phyloP scores from a whole-genome alignment of 2,797 vertebrate species.

The Muscicapa striata region DNA sequence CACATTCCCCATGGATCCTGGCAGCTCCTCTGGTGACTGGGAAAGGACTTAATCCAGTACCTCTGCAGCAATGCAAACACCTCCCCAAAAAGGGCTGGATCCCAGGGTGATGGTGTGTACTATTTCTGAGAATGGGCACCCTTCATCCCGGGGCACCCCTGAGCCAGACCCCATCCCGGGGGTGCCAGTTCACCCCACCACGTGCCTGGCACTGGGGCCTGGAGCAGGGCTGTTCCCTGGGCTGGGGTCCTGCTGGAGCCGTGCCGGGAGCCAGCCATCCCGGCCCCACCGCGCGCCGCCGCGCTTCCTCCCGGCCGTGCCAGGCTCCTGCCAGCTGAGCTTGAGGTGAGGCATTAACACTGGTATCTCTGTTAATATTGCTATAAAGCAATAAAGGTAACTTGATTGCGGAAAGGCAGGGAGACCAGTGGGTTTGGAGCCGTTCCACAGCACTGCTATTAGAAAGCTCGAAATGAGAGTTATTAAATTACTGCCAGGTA shows the following conservation, averaged over 20 bases:
- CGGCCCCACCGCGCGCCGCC: fast-evolving
- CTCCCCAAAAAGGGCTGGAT: neutral
- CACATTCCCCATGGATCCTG: neutral
- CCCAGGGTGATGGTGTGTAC: neutral
- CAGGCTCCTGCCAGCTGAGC: slow-evolving; percentile 22
- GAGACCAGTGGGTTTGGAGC: slow-evolving; percentile 56
- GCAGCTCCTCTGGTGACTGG: neutral
- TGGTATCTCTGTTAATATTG: slow-evolving; percentile 62
- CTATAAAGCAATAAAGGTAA: slow-evolving; percentile 60
- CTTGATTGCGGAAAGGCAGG: slow-evolving; percentile 45
- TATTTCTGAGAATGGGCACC: neutral
- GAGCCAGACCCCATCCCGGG: fast-evolving
- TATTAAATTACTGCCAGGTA: slow-evolving; percentile 70
- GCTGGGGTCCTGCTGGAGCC: neutral
- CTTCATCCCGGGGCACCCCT: fast-evolving
- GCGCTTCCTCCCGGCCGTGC: neutral
- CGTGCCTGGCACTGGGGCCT: fast-evolving
- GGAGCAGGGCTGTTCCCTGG: neutral
- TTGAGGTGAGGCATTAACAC: slow-evolving; percentile 36
- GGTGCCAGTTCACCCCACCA: neutral
- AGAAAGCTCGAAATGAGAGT: slow-evolving; percentile 33
- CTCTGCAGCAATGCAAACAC: neutral
- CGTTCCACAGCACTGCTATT: slow-evolving; percentile 34
- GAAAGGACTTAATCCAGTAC: neutral
- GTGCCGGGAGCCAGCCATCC: fast-evolving